Base-by-base conservation (phyloP, 2,797 vertebrate genomes). In the Aeoliscus strigatus region DNA sequence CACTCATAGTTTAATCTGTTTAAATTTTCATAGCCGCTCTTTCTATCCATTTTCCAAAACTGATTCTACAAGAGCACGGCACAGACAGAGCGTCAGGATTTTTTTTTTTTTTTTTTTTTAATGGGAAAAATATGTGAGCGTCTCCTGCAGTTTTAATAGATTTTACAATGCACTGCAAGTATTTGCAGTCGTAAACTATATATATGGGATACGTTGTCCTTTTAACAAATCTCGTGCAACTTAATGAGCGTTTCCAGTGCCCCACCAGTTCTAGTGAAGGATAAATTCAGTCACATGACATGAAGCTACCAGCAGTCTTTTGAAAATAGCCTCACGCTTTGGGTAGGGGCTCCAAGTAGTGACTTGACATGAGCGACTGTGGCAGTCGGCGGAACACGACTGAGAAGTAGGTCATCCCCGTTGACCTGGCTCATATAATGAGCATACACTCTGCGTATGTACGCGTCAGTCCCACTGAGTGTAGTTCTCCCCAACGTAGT, bases 381-480 rank as follows among this genome's bases (percentile, higher is more conserved):
- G 91, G 91, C 91, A 91, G 85, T 80, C 83, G 77, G 80, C 81
- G 77, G 81, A 88, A 85, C 82, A 80, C 73, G 79, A 79, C 75
- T 51, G 31, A 89, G 87, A 96, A 94, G 86, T 94, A 92, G 94
- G 94, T 92, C 94, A 93, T 82, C 87, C 82, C 81, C 63, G 65
- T 80, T 92, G 91, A 93, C 90, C 90, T 84, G 86, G 80, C 88
- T 89, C 83, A 84, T 79, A 86, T 88, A 90, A 89, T 90, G 89
- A 91, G 83, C 70, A 63, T 42, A 51, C 63, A 60, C 62, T 56
- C n/a, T 41, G 54, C 32, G 46, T 51, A 25, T 33, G n/a, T 32
- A 28, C 37, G 31, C 26, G 49, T 46, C n/a, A n/a, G n/a, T n/a
- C n/a, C n/a, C n/a, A n/a, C n/a, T n/a, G n/a, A n/a, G n/a, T n/a